phyloP scores from a whole-genome alignment of 2,113 vertebrate species.

The Emydura subglobosa region DNA sequence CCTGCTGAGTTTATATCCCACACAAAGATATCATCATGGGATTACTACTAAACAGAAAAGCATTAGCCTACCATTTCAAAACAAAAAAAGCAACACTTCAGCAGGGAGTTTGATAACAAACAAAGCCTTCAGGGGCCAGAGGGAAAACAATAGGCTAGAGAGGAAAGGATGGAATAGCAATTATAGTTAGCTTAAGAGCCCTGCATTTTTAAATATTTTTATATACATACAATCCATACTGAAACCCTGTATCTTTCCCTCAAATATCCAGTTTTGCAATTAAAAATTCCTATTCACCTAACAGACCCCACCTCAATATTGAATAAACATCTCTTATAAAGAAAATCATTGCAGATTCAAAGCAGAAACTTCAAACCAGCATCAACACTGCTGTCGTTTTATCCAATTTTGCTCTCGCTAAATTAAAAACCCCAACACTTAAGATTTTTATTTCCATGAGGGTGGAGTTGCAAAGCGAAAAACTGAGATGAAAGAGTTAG shows the following conservation, averaged over 20 bases:
- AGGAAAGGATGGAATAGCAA: not conserved
- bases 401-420: not conserved
- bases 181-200: not conserved
- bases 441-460: not conserved
- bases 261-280: not conserved
- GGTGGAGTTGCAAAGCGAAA: not conserved
- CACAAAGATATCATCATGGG: constrained; percentile 62
- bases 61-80: constrained; percentile 63
- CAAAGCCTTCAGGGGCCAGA: not conserved
- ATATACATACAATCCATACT: not conserved
- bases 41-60: constrained; percentile 64
- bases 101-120: constrained; percentile 27
- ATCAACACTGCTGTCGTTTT: not conserved
- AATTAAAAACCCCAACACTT: not conserved
- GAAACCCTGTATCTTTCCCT: not conserved
- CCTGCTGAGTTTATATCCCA: constrained; percentile 60
- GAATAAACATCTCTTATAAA: not conserved
- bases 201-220: not conserved
- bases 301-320: not conserved
- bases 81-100: constrained; percentile 22
- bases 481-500: not conserved
- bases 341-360: not conserved
- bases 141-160: not conserved
- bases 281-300: not conserved
- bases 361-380: not conserved